Percentiles rank a stretch among this genome's conserved stretches.
Evolutionary conservation across 2,888 invertebrate genomes (phyloP).

Genomic region (Aricia artaxerxes): DNA sequence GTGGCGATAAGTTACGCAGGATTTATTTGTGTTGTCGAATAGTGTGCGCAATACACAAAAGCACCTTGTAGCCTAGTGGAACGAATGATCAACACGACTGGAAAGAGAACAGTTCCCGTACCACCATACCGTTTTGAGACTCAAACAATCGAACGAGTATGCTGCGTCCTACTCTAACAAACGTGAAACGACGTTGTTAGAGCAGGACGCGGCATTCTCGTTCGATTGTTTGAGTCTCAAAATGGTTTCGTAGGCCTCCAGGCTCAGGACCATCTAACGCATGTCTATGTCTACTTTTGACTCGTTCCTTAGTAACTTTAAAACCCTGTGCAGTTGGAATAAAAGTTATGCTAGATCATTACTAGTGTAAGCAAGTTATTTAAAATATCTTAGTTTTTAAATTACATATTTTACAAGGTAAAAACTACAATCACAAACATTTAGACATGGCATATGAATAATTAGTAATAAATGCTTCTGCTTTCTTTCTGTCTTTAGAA

Average conservation of each 20-base stretch:
- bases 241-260: no score
- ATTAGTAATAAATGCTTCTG: background rate
- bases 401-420: background rate
- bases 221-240: no score
- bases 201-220: no score
- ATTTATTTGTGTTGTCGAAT: background rate
- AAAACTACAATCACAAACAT: background rate
- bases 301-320: background rate
- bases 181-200: no score
- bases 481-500: background rate
- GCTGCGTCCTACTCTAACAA: no score
- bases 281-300: background rate
- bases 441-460: background rate
- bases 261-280: background rate
- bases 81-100: no score
- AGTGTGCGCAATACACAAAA: background rate
- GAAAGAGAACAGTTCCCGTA: background rate
- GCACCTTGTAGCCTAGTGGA: background rate
- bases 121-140: no score
- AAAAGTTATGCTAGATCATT: background rate
- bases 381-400: background rate
- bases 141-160: no score
- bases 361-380: background rate
- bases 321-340: background rate
- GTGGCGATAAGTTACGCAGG: no score